A percentile compares a stretch with the other conserved stretches of the same genome.
phyloP scores from a whole-genome alignment of 2,113 vertebrate genomes.

The Apus apus region DNA sequence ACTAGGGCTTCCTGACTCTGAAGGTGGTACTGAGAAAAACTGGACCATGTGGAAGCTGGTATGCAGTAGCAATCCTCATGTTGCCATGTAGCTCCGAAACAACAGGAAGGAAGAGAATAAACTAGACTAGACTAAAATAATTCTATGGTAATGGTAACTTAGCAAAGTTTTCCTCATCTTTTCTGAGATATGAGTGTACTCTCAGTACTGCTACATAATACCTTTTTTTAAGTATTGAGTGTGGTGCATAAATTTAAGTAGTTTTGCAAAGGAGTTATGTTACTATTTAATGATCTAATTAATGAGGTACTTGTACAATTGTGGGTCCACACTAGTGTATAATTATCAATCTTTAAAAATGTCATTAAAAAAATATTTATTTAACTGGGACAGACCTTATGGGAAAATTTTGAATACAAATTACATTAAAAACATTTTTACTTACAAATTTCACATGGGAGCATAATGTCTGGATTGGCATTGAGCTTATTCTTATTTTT shows the following conservation, averaged over 20 bases:
- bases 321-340: background rate
- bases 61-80: background rate
- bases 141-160: background rate
- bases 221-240: background rate
- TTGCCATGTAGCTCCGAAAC: background rate
- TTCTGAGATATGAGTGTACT: background rate
- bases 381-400: background rate
- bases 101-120: no score
- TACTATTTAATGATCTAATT: background rate
- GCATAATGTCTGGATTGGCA: background rate
- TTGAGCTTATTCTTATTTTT: background rate
- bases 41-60: background rate
- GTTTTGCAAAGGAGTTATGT: background rate
- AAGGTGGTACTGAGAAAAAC: background rate
- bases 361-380: background rate
- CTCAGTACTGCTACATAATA: background rate
- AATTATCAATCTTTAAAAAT: background rate
- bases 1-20: background rate
- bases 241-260: background rate
- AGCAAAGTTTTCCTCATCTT: background rate
- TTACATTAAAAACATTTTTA: background rate
- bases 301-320: background rate
- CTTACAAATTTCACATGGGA: background rate
- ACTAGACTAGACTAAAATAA: background rate
- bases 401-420: background rate